These are phyloP conservation scores for Ennomos fuscantarius DNA, from an alignment of 2,888 invertebrate genomes.

Conservation along the genomic window DNA sequence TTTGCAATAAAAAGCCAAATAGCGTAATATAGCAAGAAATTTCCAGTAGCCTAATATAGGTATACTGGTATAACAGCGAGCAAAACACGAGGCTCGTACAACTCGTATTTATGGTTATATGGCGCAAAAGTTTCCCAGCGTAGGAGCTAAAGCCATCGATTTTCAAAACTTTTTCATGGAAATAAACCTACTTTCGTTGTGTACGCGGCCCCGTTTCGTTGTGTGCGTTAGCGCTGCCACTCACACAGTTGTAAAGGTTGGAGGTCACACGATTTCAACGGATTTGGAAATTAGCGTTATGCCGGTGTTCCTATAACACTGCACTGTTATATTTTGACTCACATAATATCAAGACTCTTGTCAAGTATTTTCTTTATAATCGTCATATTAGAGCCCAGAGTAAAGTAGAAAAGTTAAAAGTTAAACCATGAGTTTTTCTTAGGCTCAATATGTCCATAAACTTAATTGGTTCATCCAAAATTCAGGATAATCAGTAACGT, in stretches of 20 bases:
- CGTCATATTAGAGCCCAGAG: no score
- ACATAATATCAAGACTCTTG: not conserved
- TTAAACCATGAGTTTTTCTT: no score
- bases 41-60: conserved; percentile 54
- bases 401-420: no score
- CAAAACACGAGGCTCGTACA: conserved; percentile 72
- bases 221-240: conserved; percentile 65
- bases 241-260: conserved; percentile 54
- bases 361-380: no score
- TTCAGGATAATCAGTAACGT: no score
- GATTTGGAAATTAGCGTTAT: conserved; percentile 29
- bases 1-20: conserved; percentile 52
- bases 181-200: conserved; percentile 84
- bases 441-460: no score
- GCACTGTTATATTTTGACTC: not conserved
- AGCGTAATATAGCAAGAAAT: conserved; percentile 64
- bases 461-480: no score
- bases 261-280: conserved; percentile 71
- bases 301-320: not conserved
- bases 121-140: conserved; percentile 82
- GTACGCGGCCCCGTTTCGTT: conserved; percentile 55
- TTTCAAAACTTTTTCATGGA: conserved; percentile 86
- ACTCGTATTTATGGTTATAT: conserved; percentile 82
- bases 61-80: conserved; percentile 60
- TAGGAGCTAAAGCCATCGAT: conserved; percentile 85